These are phyloP conservation scores for Amphipyra tragopoginis DNA, from an alignment of 2,888 invertebrate species.

Conservation along the genomic window DNA sequence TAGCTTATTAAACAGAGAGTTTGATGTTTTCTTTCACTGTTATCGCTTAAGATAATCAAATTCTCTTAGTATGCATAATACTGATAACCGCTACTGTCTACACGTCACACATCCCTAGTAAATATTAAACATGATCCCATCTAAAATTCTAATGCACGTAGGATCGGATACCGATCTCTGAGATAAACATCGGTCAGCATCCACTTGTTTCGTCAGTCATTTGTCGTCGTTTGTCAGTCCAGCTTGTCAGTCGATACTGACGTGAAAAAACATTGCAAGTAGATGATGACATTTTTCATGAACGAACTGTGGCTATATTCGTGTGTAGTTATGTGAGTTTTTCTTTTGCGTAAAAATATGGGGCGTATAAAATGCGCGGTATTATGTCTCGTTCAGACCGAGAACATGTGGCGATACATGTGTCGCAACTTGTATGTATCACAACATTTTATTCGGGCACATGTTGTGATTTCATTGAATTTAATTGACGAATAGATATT, in stretches of 20 bases:
- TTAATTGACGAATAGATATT: too few species aligned
- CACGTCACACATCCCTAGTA: constrained; percentile 39
- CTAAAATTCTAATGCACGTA: constrained; percentile 72
- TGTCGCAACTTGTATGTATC: too few species aligned
- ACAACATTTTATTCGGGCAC: too few species aligned
- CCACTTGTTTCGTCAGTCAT: constrained; percentile 62
- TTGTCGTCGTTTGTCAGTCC: constrained; percentile 62
- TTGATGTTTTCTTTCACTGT: too few species aligned
- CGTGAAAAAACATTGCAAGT: constrained; percentile 48
- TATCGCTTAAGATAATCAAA: too few species aligned
- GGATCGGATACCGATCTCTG: constrained; percentile 63
- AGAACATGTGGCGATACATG: too few species aligned
- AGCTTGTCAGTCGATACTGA: constrained; percentile 53
- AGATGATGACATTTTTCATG: constrained; percentile 45
- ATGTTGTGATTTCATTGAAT: too few species aligned
- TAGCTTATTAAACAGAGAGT: too few species aligned
- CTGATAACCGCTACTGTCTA: constrained; percentile 11
- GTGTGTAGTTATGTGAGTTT: neutral
- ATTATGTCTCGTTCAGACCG: too few species aligned
- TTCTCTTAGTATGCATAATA: constrained; percentile 5
- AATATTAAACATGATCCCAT: constrained; percentile 55
- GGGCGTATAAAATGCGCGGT: constrained; percentile 6
- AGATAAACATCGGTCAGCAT: constrained; percentile 55
- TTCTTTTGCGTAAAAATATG: constrained; percentile 2
- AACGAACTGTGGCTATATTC: constrained; percentile 27